Evolutionary conservation across 2,888 invertebrate genomes (phyloP).

Genomic region (Patella pellucida): DNA sequence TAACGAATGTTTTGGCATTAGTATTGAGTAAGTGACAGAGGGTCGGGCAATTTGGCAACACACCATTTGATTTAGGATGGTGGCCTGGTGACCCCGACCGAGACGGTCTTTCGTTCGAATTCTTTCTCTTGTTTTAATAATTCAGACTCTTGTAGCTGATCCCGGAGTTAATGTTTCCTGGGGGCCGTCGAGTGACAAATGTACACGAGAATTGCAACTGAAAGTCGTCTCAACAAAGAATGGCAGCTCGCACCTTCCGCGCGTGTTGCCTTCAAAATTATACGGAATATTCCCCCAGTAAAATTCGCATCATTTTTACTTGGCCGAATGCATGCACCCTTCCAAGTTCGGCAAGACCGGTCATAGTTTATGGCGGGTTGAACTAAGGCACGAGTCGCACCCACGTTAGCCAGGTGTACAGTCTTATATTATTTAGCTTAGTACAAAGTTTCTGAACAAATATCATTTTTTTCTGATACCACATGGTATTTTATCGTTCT

Average conservation of each 20-base stretch:
- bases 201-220: neutral
- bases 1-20: constrained; percentile 5
- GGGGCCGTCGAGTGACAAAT: neutral
- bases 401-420: too few species aligned
- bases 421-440: too few species aligned
- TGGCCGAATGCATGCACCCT: too few species aligned
- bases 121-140: neutral
- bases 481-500: too few species aligned
- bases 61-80: constrained; percentile 4
- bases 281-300: constrained; percentile 2
- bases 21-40: neutral
- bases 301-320: neutral
- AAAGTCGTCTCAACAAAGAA: constrained; percentile 3
- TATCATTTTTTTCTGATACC: too few species aligned
- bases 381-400: too few species aligned
- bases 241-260: neutral
- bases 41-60: neutral
- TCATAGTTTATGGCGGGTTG: too few species aligned
- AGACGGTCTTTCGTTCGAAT: neutral
- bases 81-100: neutral
- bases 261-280: neutral
- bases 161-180: constrained; percentile 1
- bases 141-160: neutral
- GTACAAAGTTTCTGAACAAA: too few species aligned
- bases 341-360: too few species aligned